Conservation (phyloP, 2,888 invertebrate species). For the Nemapogon koenigi region DNA sequence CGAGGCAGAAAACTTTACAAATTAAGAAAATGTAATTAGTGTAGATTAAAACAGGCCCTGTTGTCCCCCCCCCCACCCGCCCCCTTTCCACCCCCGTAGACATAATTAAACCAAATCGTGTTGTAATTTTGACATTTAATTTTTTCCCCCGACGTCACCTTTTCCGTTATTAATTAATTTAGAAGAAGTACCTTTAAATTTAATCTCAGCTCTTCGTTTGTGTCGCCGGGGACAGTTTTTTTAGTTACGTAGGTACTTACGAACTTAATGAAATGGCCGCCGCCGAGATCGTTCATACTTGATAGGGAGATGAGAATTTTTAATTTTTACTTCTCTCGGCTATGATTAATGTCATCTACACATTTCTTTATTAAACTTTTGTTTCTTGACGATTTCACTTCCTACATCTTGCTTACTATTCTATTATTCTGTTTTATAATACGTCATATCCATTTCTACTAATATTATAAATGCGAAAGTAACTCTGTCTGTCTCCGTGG, state of each 20-base stretch:
- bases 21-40: conserved; percentile 65
- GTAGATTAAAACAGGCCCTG: conserved; percentile 16
- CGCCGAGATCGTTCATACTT: conserved; percentile 53
- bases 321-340: conserved; percentile 27
- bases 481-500: no score
- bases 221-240: conserved; percentile 35
- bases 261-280: conserved; percentile 53
- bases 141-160: conserved; percentile 45
- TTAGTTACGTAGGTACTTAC: conserved; percentile 27
- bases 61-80: conserved; percentile 17
- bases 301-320: conserved; percentile 25
- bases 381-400: no score
- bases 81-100: conserved; percentile 28
- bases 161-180: conserved; percentile 55
- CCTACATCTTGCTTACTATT: no score
- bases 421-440: no score
- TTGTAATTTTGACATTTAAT: conserved; percentile 64
- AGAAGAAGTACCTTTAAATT: conserved; percentile 53
- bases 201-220: conserved; percentile 42
- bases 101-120: conserved; percentile 61
- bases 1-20: conserved; percentile 46
- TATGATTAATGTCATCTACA: conserved; percentile 33
- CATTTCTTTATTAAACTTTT: conserved; percentile 31
- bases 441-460: no score
- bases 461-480: no score